phyloP scores from a whole-genome alignment of 2,113 vertebrate species.

The Chrysochloris asiatica region DNA sequence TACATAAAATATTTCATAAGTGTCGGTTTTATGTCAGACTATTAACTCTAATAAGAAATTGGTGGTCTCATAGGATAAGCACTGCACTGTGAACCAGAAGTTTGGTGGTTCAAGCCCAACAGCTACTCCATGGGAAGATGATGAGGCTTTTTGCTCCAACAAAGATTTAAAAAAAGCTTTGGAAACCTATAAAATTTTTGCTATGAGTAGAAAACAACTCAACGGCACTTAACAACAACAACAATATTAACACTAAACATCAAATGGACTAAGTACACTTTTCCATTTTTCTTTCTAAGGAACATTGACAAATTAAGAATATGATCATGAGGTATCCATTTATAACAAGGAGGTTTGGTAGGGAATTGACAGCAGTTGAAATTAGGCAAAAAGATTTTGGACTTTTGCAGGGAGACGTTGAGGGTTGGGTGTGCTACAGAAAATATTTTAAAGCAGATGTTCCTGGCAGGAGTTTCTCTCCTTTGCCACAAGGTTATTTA shows the following conservation, averaged over 20 bases:
- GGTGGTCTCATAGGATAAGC: too few relatives aligned
- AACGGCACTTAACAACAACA: too few relatives aligned
- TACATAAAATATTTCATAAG: background rate
- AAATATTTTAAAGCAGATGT: background rate
- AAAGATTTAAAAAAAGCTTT: too few relatives aligned
- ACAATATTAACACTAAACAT: too few relatives aligned
- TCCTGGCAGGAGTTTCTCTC: background rate
- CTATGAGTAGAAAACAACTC: too few relatives aligned
- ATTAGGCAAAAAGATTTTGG: background rate
- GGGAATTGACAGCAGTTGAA: background rate
- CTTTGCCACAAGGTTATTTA: background rate
- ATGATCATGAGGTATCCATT: background rate
- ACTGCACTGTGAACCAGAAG: too few relatives aligned
- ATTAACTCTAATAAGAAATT: too few relatives aligned
- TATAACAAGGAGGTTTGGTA: background rate
- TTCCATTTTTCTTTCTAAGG: background rate
- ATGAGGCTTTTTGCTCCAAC: too few relatives aligned
- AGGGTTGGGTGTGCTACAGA: rapidly evolving
- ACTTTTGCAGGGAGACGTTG: background rate
- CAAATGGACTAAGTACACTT: background rate
- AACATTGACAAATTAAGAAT: background rate
- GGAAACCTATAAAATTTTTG: too few relatives aligned
- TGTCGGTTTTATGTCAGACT: background rate
- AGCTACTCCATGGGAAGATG: too few relatives aligned
- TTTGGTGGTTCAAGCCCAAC: too few relatives aligned